Conservation (phyloP, 2,797 vertebrate species). For the Falco cherrug region DNA sequence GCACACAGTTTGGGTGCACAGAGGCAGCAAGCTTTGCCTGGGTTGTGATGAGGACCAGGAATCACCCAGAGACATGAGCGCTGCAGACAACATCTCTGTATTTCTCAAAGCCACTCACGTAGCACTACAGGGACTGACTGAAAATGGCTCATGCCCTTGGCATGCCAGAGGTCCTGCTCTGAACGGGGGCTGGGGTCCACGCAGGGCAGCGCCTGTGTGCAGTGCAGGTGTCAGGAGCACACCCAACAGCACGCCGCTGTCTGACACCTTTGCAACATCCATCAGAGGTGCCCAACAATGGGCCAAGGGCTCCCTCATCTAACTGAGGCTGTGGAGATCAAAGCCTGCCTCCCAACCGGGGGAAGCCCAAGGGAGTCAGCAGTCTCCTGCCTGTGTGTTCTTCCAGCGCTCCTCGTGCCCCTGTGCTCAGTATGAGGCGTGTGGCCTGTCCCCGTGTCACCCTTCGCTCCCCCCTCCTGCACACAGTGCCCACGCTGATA, state of each 20-base stretch:
- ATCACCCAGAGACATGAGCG: not conserved
- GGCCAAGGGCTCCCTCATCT: not conserved
- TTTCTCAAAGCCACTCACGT: not conserved
- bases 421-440: accelerated
- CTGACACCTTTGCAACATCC: not conserved
- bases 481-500: accelerated
- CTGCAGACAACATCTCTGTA: not conserved
- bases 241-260: not conserved
- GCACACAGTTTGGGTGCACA: not conserved
- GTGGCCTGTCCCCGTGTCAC: accelerated
- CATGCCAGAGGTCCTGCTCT: accelerated
- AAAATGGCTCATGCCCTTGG: not conserved
- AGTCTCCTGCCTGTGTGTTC: not conserved
- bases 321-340: too few species aligned
- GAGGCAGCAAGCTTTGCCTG: not conserved
- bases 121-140: not conserved
- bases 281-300: accelerated
- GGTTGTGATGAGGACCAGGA: not conserved
- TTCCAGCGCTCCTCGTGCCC: accelerated
- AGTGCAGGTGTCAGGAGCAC: not conserved
- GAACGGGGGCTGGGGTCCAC: accelerated
- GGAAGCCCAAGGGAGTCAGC: not conserved
- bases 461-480: not conserved
- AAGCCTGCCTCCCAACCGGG: not conserved
- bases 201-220: not conserved